A percentile compares a stretch with the other conserved stretches of the same genome.
These are phyloP conservation scores for Melanotus villosus DNA, from an alignment of 2,888 invertebrate species.

Conservation along the genomic window DNA sequence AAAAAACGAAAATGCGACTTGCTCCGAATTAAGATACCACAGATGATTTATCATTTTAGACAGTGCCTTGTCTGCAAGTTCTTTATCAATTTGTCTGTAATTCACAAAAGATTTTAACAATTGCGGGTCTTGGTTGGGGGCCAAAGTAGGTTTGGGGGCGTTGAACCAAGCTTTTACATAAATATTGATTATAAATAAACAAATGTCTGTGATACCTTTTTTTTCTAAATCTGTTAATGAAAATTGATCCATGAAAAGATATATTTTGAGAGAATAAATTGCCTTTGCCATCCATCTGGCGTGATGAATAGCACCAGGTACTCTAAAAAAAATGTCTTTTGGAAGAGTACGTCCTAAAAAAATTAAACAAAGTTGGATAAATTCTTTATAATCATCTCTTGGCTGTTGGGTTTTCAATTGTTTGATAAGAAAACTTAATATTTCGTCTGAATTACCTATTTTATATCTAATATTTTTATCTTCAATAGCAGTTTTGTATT, in stretches of 20 bases:
- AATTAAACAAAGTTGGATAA: slow-evolving; percentile 1
- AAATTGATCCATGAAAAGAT: not conserved
- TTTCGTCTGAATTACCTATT: not conserved
- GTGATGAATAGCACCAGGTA: slow-evolving; percentile 3
- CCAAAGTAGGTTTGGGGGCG: slow-evolving; percentile 3
- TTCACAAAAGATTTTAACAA: slow-evolving; percentile 2
- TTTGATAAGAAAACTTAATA: not conserved
- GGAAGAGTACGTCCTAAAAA: not conserved
- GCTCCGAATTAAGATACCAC: no score
- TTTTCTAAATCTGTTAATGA: not conserved
- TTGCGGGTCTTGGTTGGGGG: not conserved
- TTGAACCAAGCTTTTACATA: not conserved
- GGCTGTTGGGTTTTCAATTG: slow-evolving; percentile 1
- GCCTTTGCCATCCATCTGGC: slow-evolving; percentile 1
- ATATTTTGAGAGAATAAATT: not conserved
- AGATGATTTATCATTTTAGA: not conserved
- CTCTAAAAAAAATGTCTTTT: not conserved
- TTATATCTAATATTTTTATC: not conserved
- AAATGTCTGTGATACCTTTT: not conserved
- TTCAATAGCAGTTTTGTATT: not conserved
- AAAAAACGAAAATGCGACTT: no score
- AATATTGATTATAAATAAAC: no score
- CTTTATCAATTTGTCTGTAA: not conserved
- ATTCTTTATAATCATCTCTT: slow-evolving; percentile 1
- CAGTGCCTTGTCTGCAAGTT: not conserved